Percentiles rank a stretch among this genome's conserved stretches.
These are phyloP conservation scores for Nebria salina DNA, from an alignment of 2,888 invertebrate genomes.

Conservation along the genomic window DNA sequence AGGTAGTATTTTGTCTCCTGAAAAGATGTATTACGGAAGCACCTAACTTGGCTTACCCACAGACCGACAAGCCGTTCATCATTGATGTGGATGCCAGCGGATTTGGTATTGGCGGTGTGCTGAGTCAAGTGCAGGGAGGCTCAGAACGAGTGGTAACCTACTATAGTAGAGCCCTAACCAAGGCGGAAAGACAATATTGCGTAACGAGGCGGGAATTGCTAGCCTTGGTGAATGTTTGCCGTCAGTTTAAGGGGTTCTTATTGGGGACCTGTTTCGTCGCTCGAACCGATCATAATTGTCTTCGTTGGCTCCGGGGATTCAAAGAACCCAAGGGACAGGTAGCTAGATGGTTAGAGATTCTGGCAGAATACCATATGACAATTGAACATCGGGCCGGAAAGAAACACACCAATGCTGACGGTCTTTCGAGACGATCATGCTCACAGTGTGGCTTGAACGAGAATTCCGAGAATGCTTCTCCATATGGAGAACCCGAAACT, in stretches of 20 bases:
- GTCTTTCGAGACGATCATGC: conserved; percentile 12
- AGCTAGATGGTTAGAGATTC: conserved; percentile 27
- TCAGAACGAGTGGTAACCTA: conserved; percentile 19
- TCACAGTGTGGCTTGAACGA: conserved; percentile 12
- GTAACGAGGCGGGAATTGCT: conserved; percentile 23
- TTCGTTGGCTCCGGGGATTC: conserved; percentile 19
- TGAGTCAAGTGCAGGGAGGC: conserved; percentile 25
- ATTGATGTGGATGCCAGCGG: conserved; percentile 23
- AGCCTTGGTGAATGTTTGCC: conserved; percentile 12
- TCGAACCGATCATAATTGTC: conserved; percentile 21
- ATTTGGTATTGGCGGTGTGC: conserved; percentile 24
- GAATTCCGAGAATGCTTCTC: neutral
- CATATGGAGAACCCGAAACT: no score
- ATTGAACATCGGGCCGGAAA: conserved; percentile 22
- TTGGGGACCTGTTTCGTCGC: conserved; percentile 1
- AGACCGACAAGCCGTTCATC: conserved; percentile 9
- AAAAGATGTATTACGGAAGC: neutral
- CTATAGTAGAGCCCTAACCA: conserved; percentile 20
- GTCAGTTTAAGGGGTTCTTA: conserved; percentile 18
- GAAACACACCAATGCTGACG: conserved; percentile 12
- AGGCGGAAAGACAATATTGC: conserved; percentile 26
- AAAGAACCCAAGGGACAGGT: conserved; percentile 22
- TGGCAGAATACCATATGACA: conserved; percentile 18
- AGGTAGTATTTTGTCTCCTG: neutral
- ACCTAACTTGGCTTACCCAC: conserved; percentile 2